These are phyloP conservation scores for Scytalopus superciliaris DNA, from an alignment of 2,113 vertebrate genomes.

Conservation along the genomic window DNA sequence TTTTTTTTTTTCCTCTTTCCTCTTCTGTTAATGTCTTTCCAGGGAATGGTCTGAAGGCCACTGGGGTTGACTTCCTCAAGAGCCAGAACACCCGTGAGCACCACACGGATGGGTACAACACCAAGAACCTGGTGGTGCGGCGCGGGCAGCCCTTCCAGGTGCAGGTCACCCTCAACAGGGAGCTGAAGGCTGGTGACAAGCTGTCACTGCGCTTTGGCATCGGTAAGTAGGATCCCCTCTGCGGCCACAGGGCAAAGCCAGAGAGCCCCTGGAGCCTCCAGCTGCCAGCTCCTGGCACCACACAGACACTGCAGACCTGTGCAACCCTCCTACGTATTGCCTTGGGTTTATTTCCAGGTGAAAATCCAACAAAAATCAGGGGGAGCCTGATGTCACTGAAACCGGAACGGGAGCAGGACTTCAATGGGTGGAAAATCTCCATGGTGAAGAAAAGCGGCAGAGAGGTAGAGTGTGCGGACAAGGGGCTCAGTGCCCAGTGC, in stretches of 20 bases:
- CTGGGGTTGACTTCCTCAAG: slow-evolving; percentile 35
- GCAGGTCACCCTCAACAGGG: not conserved
- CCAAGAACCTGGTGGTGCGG: slow-evolving; percentile 35
- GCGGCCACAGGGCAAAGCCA: rapidly evolving
- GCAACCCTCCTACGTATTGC: not conserved
- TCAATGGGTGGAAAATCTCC: slow-evolving; percentile 18
- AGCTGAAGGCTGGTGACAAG: not conserved
- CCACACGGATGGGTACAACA: slow-evolving; percentile 33
- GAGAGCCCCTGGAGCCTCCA: rapidly evolving
- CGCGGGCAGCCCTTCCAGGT: slow-evolving; percentile 50
- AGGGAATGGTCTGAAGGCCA: not conserved
- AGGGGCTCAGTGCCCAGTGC: not conserved
- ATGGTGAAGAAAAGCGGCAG: not conserved
- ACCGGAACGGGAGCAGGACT: not conserved
- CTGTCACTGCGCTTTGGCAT: not conserved
- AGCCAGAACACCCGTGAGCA: slow-evolving; percentile 4
- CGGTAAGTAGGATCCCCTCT: not conserved
- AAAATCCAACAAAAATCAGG: not conserved
- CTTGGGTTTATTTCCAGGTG: slow-evolving; percentile 3
- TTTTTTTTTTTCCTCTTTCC: not conserved
- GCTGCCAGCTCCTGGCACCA: not conserved
- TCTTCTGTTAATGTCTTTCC: not conserved
- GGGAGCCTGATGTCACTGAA: slow-evolving; percentile 21
- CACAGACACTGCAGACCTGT: rapidly evolving
- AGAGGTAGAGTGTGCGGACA: slow-evolving; percentile 45